Base-by-base conservation (phyloP, 2,888 invertebrate species). In the Melanostoma mellinum region DNA sequence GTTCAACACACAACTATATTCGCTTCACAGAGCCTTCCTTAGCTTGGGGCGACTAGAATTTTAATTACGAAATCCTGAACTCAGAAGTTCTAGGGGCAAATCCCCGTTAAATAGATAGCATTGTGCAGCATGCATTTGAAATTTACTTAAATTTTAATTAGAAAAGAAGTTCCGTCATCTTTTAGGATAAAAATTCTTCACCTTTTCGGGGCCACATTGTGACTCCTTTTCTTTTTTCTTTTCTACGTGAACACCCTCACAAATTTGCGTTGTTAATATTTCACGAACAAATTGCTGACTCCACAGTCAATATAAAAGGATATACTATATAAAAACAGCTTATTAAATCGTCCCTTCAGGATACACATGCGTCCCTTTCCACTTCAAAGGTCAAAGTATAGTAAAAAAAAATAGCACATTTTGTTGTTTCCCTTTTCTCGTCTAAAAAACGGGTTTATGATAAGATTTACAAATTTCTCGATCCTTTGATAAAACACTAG, bases 381-480 rank as follows among this genome's bases (percentile, higher is more conserved):
- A 20, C 1, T 20, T 20, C 20, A 1, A 20, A 20, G 20, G 20
- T 20, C 20, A 20, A 20, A 20, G 1, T 20, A 20, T 20, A 20
- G 20, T 20, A 20, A 20, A 20, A 20, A 20, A 20, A 20, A 20
- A 20, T 20, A 48, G 38, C 61, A 48, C 42, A 42, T 81, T 50
- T 56, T 61, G 71, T 61, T 81, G 81, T 68, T 81, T 72, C 55
- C 77, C 72, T 72, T 67, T 76, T 65, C 55, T 32, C 30, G 35
- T 10, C 10, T 46, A 36, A 48, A 4, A 8, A 9, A 56, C 50
- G 53, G 53, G 44, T 76, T 48, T 63, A 36, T 50, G 42, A 72
- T 67, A 67, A 61, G 71, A 71, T 76, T 71, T 60, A 76, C 48
- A 67, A 77, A 63, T 68, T 56, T 46, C 67, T 33, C 50, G 53